These are phyloP conservation scores for Echinometra lucunter DNA, from an alignment of 53 echinoderm and acorn worm species.

Conservation along the genomic window DNA sequence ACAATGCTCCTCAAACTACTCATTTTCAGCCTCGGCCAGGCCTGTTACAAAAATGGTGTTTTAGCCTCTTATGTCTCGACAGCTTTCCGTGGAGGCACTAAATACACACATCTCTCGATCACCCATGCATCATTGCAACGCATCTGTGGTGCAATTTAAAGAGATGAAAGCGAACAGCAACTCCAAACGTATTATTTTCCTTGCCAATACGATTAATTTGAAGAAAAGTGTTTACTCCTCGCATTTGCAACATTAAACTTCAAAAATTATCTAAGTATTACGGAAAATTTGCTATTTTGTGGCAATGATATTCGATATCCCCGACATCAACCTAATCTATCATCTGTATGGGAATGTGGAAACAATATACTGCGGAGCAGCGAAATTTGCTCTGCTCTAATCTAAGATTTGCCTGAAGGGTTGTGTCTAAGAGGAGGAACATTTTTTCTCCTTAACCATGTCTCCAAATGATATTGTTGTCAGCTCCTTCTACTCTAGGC, in stretches of 20 bases:
- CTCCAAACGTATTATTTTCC: neutral
- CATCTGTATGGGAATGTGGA: neutral
- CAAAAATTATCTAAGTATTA: neutral
- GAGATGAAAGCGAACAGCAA: neutral
- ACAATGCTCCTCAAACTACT: neutral
- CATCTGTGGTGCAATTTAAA: neutral
- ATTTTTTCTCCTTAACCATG: neutral
- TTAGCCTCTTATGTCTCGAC: neutral
- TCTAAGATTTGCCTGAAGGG: neutral
- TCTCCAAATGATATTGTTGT: slow-evolving; percentile 8
- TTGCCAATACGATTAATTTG: neutral
- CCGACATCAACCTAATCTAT: neutral
- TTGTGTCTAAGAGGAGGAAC: neutral
- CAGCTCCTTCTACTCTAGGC: slow-evolving; percentile 6
- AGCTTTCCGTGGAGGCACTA: neutral
- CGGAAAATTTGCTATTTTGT: neutral
- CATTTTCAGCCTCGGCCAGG: neutral
- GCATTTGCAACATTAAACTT: neutral
- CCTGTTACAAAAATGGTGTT: neutral
- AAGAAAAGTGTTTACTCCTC: neutral
- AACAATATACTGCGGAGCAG: neutral
- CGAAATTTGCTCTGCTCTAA: neutral
- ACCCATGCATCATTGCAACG: neutral
- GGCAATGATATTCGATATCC: neutral
- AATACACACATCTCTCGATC: neutral